Evolutionary conservation across 2,888 invertebrate genomes (phyloP), one percentile per base, ranked within the genome.

Genomic region (Panorpa germanica): DNA sequence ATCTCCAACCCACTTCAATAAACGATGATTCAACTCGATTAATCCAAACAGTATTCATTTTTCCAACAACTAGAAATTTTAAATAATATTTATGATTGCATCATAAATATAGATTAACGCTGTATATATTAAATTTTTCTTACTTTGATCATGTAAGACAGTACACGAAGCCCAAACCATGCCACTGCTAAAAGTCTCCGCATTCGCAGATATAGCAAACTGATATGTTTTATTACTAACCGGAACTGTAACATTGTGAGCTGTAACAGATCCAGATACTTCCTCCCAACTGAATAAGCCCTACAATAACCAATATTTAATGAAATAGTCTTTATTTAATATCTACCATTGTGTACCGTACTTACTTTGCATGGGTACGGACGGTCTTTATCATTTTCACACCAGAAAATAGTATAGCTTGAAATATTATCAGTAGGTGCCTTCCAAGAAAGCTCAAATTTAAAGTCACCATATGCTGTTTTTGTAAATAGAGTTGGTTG

Each of bases 151-250:
- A 55, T 37, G 56, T 56, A 57, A 61, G 38, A 69, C 64, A 38
- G 71, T 75, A 63, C 81, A 81, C 13, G 65, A 62, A 6, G 77
- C 74, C 80, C 80, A 80, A 4, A 67, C 59, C 71, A 81, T 76
- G 2, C 80, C 78, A 49, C 77, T 78, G 35, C 74, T 76, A 35
- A 58, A 57, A 11, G 47, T 49, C 2, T 57, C 53, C 11, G 63
- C 63, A 43, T 78, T 77, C 2, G 74, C 72, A 5, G 80, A 65
- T 41, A 81, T 74, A 4, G 77, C 80, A 55, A 80, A 78, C 42
- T 78, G 77, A 43, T 74, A 75, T 16, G 65, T 63, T 33, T 55
- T 55, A 28, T 67, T 61, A 37, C 56, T 57, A n/a, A n/a, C n/a
- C 2, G 55, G 50, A 2, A 65, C 54, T 1, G 65, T 54, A 3